Evolutionary conservation across 2,113 vertebrate species (phyloP).

Genomic region (Datnioides undecimradiatus): DNA sequence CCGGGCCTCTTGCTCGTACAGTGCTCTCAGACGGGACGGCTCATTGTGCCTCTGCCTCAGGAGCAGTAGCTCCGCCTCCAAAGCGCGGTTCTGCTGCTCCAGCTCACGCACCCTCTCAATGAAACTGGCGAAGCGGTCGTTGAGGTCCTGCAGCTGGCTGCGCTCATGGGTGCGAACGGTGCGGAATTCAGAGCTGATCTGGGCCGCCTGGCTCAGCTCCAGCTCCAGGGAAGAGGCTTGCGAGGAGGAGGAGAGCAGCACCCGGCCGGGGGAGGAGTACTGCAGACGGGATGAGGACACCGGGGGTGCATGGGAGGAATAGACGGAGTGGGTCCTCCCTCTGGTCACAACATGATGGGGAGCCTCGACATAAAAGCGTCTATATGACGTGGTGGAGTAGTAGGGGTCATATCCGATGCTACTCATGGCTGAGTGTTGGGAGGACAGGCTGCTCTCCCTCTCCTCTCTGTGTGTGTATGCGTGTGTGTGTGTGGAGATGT

Average conservation of each 20-base stretch:
- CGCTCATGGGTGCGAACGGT: conserved; percentile 78
- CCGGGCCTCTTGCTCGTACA: conserved; percentile 80
- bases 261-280: conserved; percentile 76
- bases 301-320: conserved; percentile 74
- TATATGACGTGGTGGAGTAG: conserved; percentile 85
- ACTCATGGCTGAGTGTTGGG: conserved; percentile 76
- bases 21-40: conserved; percentile 85
- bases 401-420: conserved; percentile 81
- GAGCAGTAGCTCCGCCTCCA: conserved; percentile 69
- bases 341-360: conserved; percentile 72
- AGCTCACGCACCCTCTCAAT: conserved; percentile 85
- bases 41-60: conserved; percentile 87
- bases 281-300: conserved; percentile 74
- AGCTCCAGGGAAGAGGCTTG: conserved; percentile 69
- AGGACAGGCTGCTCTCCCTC: conserved; percentile 67
- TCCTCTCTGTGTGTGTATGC: conserved; percentile 52
- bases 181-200: conserved; percentile 77
- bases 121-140: conserved; percentile 85
- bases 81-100: conserved; percentile 82
- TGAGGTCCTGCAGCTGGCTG: conserved; percentile 84
- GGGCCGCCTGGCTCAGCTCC: conserved; percentile 83
- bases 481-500: conserved; percentile 51
- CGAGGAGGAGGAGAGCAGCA: conserved; percentile 69
- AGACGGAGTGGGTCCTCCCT: conserved; percentile 78
- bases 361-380: conserved; percentile 86